These are phyloP conservation scores for Sparus aurata DNA, from an alignment of 2,797 vertebrate species.

Conservation along the genomic window DNA sequence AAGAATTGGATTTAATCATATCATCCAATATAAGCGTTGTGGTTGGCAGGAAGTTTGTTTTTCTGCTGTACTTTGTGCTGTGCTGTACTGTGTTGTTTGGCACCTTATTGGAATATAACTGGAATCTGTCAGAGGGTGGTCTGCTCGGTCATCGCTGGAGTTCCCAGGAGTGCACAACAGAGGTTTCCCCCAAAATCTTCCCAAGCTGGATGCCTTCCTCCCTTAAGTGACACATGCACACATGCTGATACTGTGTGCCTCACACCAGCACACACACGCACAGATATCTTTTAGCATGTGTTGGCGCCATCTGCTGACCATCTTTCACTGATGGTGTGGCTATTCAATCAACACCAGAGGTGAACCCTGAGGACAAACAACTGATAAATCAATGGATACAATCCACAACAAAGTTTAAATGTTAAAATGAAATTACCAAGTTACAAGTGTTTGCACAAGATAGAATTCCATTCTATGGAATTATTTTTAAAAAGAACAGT, in stretches of 20 bases:
- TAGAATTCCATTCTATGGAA: neutral
- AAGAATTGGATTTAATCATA: neutral
- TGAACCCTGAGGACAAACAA: neutral
- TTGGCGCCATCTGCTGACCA: constrained; percentile 60
- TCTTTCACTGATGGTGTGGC: neutral
- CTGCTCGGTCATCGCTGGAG: constrained; percentile 30
- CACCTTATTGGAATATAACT: neutral
- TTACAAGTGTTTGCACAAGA: neutral
- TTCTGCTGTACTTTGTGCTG: neutral
- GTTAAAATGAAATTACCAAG: neutral
- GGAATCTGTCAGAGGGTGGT: neutral
- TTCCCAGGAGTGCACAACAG: constrained; percentile 35
- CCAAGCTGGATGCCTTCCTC: neutral
- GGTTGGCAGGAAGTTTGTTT: neutral
- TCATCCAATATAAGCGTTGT: neutral
- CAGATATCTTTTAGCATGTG: neutral
- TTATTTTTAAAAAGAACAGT: too few relatives aligned
- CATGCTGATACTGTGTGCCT: neutral
- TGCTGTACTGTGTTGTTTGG: neutral
- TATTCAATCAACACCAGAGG: neutral
- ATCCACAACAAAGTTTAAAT: neutral
- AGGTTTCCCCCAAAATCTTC: neutral
- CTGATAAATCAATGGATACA: neutral
- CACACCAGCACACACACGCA: too few relatives aligned
- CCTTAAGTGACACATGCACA: neutral